Percentiles rank a stretch among this genome's conserved stretches.
phyloP scores from a whole-genome alignment of 2,888 invertebrate genomes.

The Cyaniris semiargus region DNA sequence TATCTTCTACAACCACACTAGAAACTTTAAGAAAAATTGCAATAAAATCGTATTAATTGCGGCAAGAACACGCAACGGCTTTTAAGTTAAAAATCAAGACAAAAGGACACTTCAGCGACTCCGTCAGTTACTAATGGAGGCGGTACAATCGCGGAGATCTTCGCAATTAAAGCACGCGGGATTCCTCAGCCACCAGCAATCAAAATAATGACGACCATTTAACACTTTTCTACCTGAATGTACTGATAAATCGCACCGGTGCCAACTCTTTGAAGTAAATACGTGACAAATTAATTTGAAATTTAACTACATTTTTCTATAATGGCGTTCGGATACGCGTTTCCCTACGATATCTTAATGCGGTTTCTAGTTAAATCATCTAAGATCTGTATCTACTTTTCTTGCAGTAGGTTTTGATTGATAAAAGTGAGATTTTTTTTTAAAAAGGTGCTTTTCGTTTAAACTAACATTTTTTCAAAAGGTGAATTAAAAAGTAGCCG shows the following conservation, averaged over 20 bases:
- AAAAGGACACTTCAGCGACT: slow-evolving; percentile 55
- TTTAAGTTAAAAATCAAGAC: slow-evolving; percentile 55
- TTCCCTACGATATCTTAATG: slow-evolving; percentile 7
- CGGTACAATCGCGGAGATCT: slow-evolving; percentile 52
- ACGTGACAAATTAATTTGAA: slow-evolving; percentile 24
- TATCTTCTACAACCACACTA: background rate
- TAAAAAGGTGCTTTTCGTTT: no score
- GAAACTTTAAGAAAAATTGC: background rate
- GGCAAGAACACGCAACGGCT: slow-evolving; percentile 46
- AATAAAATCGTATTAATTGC: slow-evolving; percentile 15
- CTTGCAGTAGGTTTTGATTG: no score
- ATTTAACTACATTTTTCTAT: slow-evolving; percentile 20
- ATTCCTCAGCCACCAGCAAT: slow-evolving; percentile 63
- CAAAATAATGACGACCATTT: slow-evolving; percentile 71
- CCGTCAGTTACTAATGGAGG: slow-evolving; percentile 69
- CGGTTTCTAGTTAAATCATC: background rate
- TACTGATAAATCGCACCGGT: slow-evolving; percentile 53
- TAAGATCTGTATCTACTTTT: background rate
- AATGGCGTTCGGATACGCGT: slow-evolving; percentile 16
- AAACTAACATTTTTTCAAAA: no score
- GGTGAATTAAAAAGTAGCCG: no score
- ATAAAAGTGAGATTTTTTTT: no score
- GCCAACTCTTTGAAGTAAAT: background rate
- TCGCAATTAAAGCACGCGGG: slow-evolving; percentile 61
- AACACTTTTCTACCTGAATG: slow-evolving; percentile 68